These are phyloP conservation scores for Branchellion lobata DNA, from an alignment of 2,888 invertebrate genomes.

Conservation along the genomic window DNA sequence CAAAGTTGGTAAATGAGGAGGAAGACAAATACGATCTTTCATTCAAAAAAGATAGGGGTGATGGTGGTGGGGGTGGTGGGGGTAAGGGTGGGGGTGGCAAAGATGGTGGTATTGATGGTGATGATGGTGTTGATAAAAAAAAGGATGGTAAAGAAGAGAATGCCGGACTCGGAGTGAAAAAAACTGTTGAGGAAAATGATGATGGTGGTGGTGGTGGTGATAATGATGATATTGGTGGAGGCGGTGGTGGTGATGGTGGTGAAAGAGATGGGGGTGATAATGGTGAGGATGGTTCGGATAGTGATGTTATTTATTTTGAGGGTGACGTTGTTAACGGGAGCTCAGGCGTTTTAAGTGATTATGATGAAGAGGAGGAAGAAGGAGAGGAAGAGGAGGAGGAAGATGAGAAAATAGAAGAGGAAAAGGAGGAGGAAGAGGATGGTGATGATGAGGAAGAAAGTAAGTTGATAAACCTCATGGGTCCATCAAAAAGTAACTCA, in stretches of 20 bases:
- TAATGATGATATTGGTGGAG: not conserved
- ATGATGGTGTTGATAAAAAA: not conserved
- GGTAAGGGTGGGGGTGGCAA: not conserved
- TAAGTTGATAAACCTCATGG: not conserved
- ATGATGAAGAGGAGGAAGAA: not conserved
- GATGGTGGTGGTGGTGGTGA: constrained; percentile 10
- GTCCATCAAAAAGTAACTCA: too few relatives aligned
- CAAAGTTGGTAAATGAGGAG: too few relatives aligned
- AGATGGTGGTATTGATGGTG: constrained; percentile 6
- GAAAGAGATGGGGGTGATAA: not conserved
- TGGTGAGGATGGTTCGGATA: not conserved
- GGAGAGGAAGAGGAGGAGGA: not conserved
- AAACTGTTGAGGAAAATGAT: not conserved
- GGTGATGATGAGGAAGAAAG: not conserved
- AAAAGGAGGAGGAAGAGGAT: not conserved
- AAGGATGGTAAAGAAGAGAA: too few relatives aligned
- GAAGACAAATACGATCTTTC: too few relatives aligned
- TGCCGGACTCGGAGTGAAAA: too few relatives aligned
- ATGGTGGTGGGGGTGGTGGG: constrained; percentile 5
- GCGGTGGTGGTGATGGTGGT: not conserved
- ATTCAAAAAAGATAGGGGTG: too few relatives aligned
- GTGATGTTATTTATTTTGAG: not conserved
- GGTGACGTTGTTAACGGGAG: not conserved
- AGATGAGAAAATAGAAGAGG: not conserved
- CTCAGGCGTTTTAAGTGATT: not conserved